Conservation (phyloP, 1,140 invertebrate genomes). For the Anastrepha obliqua region DNA sequence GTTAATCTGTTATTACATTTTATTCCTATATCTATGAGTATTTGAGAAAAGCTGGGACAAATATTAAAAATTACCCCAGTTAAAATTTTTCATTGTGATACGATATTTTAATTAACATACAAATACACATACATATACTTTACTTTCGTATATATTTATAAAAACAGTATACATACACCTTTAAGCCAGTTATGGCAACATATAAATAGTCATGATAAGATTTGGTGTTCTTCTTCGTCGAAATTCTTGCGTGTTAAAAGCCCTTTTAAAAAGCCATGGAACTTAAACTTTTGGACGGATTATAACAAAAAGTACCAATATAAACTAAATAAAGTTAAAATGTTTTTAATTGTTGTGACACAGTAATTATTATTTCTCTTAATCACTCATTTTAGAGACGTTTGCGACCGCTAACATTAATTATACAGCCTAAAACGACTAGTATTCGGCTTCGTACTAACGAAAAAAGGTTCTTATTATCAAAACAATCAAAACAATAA, state of each 20-base stretch:
- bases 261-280: background rate
- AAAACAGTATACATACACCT: background rate
- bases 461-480: too few relatives aligned
- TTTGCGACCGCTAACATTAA: too few relatives aligned
- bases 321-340: background rate
- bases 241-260: background rate
- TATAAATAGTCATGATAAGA: background rate
- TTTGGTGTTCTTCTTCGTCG: background rate
- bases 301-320: background rate
- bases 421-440: too few relatives aligned
- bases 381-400: background rate
- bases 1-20: conserved; percentile 14
- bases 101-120: background rate
- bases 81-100: background rate
- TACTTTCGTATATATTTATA: background rate
- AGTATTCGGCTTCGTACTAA: too few relatives aligned
- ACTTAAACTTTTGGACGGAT: conserved; percentile 5
- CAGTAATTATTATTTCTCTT: background rate
- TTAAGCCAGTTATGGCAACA: background rate
- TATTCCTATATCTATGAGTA: conserved; percentile 22
- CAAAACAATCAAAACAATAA: background rate
- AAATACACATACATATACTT: background rate
- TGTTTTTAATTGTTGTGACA: conserved; percentile 13
- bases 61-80: background rate
- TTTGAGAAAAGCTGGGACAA: background rate